These are phyloP conservation scores for Sycophila texana DNA, from an alignment of 2,888 invertebrate genomes.

Conservation along the genomic window DNA sequence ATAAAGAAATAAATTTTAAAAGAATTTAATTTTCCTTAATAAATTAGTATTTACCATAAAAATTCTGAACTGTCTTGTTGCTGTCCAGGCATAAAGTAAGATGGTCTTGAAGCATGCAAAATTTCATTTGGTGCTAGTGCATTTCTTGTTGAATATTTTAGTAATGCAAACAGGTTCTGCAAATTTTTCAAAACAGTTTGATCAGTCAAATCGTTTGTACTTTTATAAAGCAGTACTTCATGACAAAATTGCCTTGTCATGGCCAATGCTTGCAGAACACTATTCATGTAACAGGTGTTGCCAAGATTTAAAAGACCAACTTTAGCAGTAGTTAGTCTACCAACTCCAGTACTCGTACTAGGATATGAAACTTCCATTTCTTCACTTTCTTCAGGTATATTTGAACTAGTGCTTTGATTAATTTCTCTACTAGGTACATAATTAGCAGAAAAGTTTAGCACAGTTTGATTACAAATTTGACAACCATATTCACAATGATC, in stretches of 20 bases:
- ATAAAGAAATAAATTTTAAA: constrained; percentile 21
- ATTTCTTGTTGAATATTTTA: constrained; percentile 82
- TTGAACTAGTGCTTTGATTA: neutral
- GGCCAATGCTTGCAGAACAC: constrained; percentile 88
- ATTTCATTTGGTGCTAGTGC: constrained; percentile 85
- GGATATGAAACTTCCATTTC: constrained; percentile 51
- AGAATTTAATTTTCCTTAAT: constrained; percentile 23
- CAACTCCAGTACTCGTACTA: constrained; percentile 39
- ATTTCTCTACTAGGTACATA: neutral
- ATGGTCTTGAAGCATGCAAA: constrained; percentile 83
- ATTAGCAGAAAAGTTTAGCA: neutral
- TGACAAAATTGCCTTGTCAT: constrained; percentile 88
- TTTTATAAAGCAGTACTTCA: constrained; percentile 77
- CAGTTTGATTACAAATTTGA: neutral
- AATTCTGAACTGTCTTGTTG: constrained; percentile 95
- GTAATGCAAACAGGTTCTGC: constrained; percentile 84
- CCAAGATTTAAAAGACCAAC: constrained; percentile 89
- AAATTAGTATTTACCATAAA: constrained; percentile 78
- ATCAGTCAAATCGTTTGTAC: constrained; percentile 58
- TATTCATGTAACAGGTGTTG: constrained; percentile 94
- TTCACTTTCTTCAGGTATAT: constrained; percentile 44
- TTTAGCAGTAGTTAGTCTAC: constrained; percentile 74
- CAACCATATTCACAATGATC: constrained; percentile 17
- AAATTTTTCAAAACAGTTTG: constrained; percentile 78
- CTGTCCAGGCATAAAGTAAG: constrained; percentile 85